phyloP scores from a whole-genome alignment of 35 echinoderm and acorn worm species.

The Ophiothrix spiculata region DNA sequence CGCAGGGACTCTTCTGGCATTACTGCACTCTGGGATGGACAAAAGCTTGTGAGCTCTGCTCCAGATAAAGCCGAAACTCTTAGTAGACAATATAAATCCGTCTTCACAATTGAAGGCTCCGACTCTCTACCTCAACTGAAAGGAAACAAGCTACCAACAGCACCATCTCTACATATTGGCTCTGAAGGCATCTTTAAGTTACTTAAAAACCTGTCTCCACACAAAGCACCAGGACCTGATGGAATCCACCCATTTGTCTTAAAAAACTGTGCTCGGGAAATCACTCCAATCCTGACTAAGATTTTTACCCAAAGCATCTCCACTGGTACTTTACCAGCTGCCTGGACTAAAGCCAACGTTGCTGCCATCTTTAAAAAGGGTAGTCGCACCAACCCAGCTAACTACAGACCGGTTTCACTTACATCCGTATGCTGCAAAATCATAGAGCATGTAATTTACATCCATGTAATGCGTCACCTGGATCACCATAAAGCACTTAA shows the following conservation, averaged over 20 bases:
- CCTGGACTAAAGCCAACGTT: background rate
- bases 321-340: conserved; percentile 11
- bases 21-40: background rate
- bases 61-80: background rate
- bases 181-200: background rate
- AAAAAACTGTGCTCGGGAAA: background rate
- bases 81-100: background rate
- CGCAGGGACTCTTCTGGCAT: background rate
- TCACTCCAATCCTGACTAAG: background rate
- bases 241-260: conserved; percentile 21
- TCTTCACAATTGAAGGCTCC: background rate
- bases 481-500: conserved; percentile 3
- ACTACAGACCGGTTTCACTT: too few species aligned
- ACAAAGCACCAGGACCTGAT: conserved; percentile 23
- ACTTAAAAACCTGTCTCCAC: conserved; percentile 16
- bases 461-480: conserved; percentile 13
- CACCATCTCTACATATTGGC: background rate
- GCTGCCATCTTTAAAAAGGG: background rate
- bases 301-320: background rate
- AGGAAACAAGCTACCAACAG: background rate
- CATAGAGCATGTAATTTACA: conserved; percentile 5
- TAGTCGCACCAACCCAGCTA: background rate
- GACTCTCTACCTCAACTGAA: background rate
- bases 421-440: conserved; percentile 2
- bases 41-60: background rate